Percentiles rank a stretch among this genome's conserved stretches.
Conservation (phyloP, 2,113 vertebrate genomes). For the Dendrocopos noguchii region DNA sequence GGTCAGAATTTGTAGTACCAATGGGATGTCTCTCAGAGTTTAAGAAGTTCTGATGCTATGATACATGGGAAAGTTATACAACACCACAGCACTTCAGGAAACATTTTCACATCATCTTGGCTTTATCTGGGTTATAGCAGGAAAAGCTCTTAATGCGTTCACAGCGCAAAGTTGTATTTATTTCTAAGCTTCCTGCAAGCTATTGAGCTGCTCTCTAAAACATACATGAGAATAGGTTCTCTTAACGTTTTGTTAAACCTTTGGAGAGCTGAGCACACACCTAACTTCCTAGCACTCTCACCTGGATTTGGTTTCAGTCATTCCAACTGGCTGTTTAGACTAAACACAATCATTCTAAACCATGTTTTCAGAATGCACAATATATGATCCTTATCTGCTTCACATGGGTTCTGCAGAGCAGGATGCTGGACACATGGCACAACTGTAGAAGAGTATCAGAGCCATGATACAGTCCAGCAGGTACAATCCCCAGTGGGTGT, state of each 20-base stretch:
- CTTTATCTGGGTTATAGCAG: background rate
- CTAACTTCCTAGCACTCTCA: constrained; percentile 77
- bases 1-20: background rate
- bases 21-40: background rate
- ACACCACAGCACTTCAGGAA: background rate
- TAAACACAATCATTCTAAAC: background rate
- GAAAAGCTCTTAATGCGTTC: background rate
- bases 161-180: background rate
- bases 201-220: background rate
- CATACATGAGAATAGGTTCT: background rate
- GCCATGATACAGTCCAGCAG: background rate
- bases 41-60: background rate
- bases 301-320: constrained; percentile 72
- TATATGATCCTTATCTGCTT: background rate
- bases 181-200: constrained; percentile 13
- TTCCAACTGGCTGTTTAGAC: background rate
- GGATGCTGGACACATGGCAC: background rate
- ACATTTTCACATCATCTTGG: background rate
- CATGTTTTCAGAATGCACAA: background rate
- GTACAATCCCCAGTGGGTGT: background rate
- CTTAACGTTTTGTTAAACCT: constrained; percentile 1
- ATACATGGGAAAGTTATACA: background rate
- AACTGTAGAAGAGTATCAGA: background rate
- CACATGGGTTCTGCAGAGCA: background rate
- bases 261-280: constrained; percentile 64